These are phyloP conservation scores for Bombus cullumanus DNA, from an alignment of 1,140 invertebrate genomes.

Conservation along the genomic window DNA sequence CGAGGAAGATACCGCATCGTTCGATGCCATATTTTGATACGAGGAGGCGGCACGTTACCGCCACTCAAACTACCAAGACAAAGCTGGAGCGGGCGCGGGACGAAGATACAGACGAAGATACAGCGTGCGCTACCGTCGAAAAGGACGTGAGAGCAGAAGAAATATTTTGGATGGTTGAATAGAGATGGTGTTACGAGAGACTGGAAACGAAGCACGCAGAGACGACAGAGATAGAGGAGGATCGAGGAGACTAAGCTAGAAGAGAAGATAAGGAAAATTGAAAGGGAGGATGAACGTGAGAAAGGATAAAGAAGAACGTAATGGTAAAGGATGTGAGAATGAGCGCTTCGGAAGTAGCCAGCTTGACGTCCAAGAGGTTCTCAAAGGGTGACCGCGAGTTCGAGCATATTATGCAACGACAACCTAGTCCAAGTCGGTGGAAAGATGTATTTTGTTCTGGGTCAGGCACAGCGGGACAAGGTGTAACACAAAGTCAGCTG, in stretches of 20 bases:
- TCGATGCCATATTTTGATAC: constrained; percentile 68
- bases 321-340: constrained; percentile 27
- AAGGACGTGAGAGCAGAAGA: background rate
- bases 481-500: background rate
- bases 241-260: background rate
- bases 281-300: background rate
- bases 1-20: constrained; percentile 25
- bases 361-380: constrained; percentile 39
- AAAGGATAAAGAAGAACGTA: background rate
- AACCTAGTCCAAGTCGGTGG: constrained; percentile 15
- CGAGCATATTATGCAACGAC: constrained; percentile 62
- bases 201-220: background rate
- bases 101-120: too few relatives aligned
- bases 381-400: constrained; percentile 61
- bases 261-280: background rate
- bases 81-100: background rate
- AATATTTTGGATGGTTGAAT: background rate
- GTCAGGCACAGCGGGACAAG: constrained; percentile 14
- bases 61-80: background rate
- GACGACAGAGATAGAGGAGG: background rate
- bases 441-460: constrained; percentile 27
- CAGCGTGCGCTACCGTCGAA: background rate
- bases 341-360: background rate
- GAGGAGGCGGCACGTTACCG: constrained; percentile 59
- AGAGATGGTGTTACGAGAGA: background rate